A percentile compares a stretch with the other conserved stretches of the same genome.
phyloP scores from a whole-genome alignment of 2,797 vertebrate species.

The Chaunax sp. region DNA sequence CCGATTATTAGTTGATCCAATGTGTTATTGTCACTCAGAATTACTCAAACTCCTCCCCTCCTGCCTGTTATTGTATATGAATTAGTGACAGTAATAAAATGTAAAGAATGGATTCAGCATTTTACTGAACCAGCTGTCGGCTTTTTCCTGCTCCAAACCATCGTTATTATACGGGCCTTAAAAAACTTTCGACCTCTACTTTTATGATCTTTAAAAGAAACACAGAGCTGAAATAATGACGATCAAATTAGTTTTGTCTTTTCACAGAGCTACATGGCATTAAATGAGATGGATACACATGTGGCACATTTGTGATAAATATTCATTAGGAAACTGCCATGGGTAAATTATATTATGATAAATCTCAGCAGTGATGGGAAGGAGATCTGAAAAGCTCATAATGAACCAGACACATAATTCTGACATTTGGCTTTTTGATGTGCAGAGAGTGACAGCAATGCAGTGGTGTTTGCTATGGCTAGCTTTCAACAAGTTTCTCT shows the following conservation, averaged over 20 bases:
- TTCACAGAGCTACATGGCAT: slow-evolving; percentile 4
- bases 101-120: too few species aligned
- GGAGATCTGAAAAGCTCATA: slow-evolving; percentile 7
- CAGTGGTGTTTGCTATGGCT: neutral
- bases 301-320: slow-evolving; percentile 32
- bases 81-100: too few species aligned
- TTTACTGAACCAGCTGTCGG: too few species aligned
- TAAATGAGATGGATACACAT: slow-evolving; percentile 40
- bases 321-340: slow-evolving; percentile 36
- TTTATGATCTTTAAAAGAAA: neutral
- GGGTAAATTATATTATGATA: slow-evolving; percentile 26
- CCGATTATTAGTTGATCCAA: too few species aligned
- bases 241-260: slow-evolving; percentile 10
- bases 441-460: neutral
- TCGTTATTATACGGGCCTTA: too few species aligned
- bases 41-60: too few species aligned
- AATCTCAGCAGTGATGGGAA: slow-evolving; percentile 20
- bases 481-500: neutral
- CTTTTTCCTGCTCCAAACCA: too few species aligned
- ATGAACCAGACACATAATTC: slow-evolving; percentile 2
- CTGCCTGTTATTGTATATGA: too few species aligned
- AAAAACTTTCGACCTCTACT: neutral
- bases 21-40: too few species aligned
- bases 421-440: slow-evolving; percentile 2
- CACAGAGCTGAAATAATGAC: neutral